These are phyloP conservation scores for Iselma pallidipennis DNA, from an alignment of 2,888 invertebrate genomes.

Conservation along the genomic window DNA sequence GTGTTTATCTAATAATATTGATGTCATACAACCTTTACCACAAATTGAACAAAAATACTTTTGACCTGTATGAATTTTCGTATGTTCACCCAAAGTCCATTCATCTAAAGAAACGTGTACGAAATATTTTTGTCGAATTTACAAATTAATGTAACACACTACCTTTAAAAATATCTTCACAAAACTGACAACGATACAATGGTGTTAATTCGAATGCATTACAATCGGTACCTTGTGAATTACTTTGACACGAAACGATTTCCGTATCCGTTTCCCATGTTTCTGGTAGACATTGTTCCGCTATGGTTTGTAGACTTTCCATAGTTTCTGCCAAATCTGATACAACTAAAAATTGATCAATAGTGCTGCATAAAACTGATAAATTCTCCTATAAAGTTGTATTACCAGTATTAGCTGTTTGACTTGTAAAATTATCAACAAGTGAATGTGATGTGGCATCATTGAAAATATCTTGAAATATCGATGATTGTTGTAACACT, in stretches of 20 bases:
- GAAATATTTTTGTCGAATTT: background rate
- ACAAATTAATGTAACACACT: slow-evolving; percentile 13
- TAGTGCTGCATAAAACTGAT: background rate
- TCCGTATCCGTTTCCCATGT: slow-evolving; percentile 52
- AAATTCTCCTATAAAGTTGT: background rate
- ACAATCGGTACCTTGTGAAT: slow-evolving; percentile 40
- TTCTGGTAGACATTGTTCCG: slow-evolving; percentile 54
- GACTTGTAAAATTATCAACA: slow-evolving; percentile 50
- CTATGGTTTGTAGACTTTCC: slow-evolving; percentile 54
- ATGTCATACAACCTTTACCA: slow-evolving; percentile 44
- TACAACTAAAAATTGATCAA: slow-evolving; percentile 29
- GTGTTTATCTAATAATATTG: slow-evolving; percentile 45
- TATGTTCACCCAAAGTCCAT: slow-evolving; percentile 52
- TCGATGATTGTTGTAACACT: slow-evolving; percentile 48
- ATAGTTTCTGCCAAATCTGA: slow-evolving; percentile 54
- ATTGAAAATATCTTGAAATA: slow-evolving; percentile 53
- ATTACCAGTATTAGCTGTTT: slow-evolving; percentile 45
- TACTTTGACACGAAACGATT: slow-evolving; percentile 42
- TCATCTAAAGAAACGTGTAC: slow-evolving; percentile 42
- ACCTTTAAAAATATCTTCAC: slow-evolving; percentile 52
- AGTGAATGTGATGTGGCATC: slow-evolving; percentile 49
- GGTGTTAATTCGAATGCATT: slow-evolving; percentile 46
- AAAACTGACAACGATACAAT: slow-evolving; percentile 52
- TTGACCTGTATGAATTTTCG: slow-evolving; percentile 50
- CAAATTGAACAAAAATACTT: slow-evolving; percentile 50